Evolutionary conservation across 2,888 invertebrate genomes (phyloP).

Genomic region (Ophioninae sp.): DNA sequence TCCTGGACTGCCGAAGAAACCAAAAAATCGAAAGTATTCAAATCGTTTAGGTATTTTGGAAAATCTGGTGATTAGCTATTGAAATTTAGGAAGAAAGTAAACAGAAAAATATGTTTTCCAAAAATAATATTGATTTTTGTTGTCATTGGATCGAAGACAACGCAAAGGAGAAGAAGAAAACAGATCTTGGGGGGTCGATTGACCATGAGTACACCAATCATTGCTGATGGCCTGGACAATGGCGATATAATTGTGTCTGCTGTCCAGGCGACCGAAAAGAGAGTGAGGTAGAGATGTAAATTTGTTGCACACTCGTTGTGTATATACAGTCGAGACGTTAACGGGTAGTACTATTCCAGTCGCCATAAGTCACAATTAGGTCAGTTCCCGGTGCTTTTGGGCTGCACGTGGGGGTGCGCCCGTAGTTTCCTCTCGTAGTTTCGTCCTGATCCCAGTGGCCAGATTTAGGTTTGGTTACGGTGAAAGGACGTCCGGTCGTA

Average conservation of each 20-base stretch:
- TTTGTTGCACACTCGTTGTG: neutral
- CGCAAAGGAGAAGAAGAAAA: neutral
- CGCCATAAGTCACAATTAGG: conserved; percentile 80
- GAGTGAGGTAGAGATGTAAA: conserved; percentile 1
- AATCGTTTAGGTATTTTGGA: neutral
- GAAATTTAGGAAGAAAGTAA: neutral
- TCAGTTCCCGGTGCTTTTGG: conserved; percentile 69
- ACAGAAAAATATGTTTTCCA: neutral
- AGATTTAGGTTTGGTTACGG: conserved; percentile 67
- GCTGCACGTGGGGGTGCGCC: conserved; percentile 72
- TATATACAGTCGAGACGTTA: conserved; percentile 59
- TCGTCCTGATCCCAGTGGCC: conserved; percentile 68
- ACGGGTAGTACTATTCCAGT: conserved; percentile 75
- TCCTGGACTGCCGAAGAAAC: neutral
- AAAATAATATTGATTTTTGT: too few species aligned
- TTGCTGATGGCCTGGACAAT: conserved; percentile 22
- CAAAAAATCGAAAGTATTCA: neutral
- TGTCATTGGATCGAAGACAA: neutral
- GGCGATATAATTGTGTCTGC: conserved; percentile 35
- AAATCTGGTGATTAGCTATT: neutral
- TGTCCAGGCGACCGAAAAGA: neutral
- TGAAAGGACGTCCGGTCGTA: conserved; percentile 55
- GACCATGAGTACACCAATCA: conserved; percentile 48
- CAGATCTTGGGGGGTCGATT: conserved; percentile 39
- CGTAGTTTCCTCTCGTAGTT: conserved; percentile 26